Base-by-base conservation (phyloP, 2,888 invertebrate species). In the Slavum lentiscoides region DNA sequence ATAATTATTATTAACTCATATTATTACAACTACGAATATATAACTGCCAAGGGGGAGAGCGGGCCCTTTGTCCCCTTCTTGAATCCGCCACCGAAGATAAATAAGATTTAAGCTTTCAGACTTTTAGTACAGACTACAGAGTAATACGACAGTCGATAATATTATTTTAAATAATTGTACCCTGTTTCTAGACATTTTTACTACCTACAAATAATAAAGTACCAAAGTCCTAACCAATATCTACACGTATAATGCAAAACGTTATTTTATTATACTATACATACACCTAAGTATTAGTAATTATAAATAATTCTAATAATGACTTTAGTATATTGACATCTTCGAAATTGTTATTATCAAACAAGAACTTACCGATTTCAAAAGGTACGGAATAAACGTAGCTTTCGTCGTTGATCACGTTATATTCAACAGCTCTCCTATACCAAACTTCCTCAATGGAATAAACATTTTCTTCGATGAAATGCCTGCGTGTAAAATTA, bases 361-460 rank as follows among this genome's bases (percentile, higher is more conserved):
- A 17, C 4, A 62, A 23, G 30, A 66, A 73, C 82, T 82, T 64
- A 76, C 83, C 82, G 37, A 69, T 77, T 84, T 93, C 92, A 86
- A 93, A 94, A 0, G 94, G 93, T 53, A 94, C 93, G 69, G 95
- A 95, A 87, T 93, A 96, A 1, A 96, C 95, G 86, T 96, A 96
- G 86, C 95, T 68, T 85, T 95, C 94, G 0, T 93, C 93, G 84
- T 96, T 94, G 74, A 94, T 90, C 0, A 91, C 88, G 85, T 96
- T 93, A 85, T 96, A 95, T 86, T 96, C 96, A 1, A 96, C 94
- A 0, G 96, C 95, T 75, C 96, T 89, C 84, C 93, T 92, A 86
- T 96, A 96, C 95, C 96, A 96, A 58, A 94, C 90, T 82, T 94
- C 93, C 85, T 96, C 96, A 88, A 93, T 94, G 0, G 95, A 94